phyloP scores from a whole-genome alignment of 2,797 vertebrate genomes.

The Gallinago stenura region DNA sequence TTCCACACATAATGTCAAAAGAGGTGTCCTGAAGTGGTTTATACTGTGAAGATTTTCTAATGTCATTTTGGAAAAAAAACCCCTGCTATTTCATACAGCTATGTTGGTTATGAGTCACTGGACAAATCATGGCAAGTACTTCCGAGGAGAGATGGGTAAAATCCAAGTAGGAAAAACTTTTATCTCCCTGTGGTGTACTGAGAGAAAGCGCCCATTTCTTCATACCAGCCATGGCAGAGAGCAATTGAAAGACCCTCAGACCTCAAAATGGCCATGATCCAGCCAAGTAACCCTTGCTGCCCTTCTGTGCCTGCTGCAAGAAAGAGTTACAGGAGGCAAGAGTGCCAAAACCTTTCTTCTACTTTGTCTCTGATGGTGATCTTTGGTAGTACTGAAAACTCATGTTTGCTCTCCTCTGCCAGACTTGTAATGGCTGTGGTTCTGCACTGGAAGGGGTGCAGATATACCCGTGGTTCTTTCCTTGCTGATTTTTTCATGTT shows the following conservation, averaged over 20 bases:
- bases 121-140: neutral
- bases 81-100: neutral
- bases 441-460: neutral
- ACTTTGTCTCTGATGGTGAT: neutral
- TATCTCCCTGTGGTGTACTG: neutral
- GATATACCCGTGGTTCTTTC: neutral
- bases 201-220: neutral
- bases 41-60: neutral
- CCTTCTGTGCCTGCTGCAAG: neutral
- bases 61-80: neutral
- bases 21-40: neutral
- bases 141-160: neutral
- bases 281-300: neutral
- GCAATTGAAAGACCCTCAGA: neutral
- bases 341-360: neutral
- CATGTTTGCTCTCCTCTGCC: accelerated
- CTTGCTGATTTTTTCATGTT: neutral
- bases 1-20: neutral
- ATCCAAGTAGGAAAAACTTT: conserved; percentile 1
- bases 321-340: neutral
- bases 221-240: neutral
- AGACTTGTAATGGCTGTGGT: accelerated
- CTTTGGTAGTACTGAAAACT: neutral
- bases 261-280: neutral
- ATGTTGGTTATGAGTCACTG: neutral